Conservation (phyloP, 2,797 vertebrate genomes). For the Botia almorhae region DNA sequence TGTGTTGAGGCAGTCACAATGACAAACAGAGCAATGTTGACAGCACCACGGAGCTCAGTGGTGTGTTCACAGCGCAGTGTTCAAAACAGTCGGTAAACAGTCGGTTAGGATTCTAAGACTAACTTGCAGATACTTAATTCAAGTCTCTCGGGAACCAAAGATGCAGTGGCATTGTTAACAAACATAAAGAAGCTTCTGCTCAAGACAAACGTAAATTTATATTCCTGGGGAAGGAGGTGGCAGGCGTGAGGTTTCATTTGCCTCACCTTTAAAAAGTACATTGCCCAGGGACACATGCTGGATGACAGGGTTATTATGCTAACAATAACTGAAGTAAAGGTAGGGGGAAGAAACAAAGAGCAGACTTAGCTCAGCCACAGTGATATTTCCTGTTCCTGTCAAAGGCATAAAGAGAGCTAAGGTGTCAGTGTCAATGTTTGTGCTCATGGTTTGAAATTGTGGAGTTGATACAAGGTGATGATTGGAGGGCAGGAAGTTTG, state of each 20-base stretch:
- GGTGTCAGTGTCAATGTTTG: constrained; percentile 52
- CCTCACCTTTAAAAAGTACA: constrained; percentile 52
- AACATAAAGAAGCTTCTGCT: constrained; percentile 55
- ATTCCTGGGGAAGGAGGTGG: constrained; percentile 40
- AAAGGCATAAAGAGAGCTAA: constrained; percentile 48
- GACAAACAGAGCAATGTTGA: neutral
- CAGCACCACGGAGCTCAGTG: no score
- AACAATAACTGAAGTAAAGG: constrained; percentile 58
- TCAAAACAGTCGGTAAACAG: no score
- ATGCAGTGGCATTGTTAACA: constrained; percentile 22
- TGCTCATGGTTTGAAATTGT: constrained; percentile 39
- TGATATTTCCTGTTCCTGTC: constrained; percentile 57
- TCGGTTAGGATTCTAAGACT: no score
- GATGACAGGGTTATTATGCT: constrained; percentile 50
- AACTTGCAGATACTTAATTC: neutral
- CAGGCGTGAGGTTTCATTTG: constrained; percentile 37
- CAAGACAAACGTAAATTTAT: constrained; percentile 53
- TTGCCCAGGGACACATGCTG: constrained; percentile 50
- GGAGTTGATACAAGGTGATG: constrained; percentile 48
- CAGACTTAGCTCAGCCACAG: constrained; percentile 47
- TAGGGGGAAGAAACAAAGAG: constrained; percentile 40
- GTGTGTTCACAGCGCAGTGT: no score
- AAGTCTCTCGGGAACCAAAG: constrained; percentile 25
- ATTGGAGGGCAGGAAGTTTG: constrained; percentile 48
- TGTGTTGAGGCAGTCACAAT: no score